Percentiles rank a stretch among this genome's conserved stretches.
Evolutionary conservation across 2,797 vertebrate species (phyloP).

Genomic region (Heteromormyrus szaboi): DNA sequence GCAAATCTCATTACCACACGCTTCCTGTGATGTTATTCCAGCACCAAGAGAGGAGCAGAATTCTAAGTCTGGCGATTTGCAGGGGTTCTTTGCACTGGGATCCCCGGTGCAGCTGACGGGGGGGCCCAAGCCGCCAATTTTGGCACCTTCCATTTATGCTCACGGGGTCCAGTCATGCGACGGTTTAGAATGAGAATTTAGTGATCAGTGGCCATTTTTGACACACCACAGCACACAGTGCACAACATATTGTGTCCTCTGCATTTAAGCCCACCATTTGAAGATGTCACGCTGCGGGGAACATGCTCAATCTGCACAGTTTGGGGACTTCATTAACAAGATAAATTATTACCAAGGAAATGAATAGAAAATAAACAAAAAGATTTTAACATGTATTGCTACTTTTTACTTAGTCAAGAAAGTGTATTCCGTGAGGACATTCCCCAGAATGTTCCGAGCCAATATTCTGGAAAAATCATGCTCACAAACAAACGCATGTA

Average conservation of each 20-base stretch:
- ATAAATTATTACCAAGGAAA: background rate
- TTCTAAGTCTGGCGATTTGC: background rate
- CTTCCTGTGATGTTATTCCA: slow-evolving; percentile 17
- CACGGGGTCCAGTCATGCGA: background rate
- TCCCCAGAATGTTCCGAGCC: background rate
- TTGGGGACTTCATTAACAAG: background rate
- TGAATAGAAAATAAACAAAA: background rate
- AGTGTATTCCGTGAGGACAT: background rate
- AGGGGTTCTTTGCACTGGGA: background rate
- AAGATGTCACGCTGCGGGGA: background rate
- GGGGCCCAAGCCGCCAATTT: too few species aligned
- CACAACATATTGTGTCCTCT: background rate
- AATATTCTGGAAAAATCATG: background rate
- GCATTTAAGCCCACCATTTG: background rate
- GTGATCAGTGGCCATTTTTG: background rate
- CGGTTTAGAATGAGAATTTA: background rate
- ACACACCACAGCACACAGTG: background rate
- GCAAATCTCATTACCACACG: slow-evolving; percentile 10
- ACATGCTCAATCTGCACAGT: background rate
- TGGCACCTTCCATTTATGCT: background rate
- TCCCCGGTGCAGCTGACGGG: background rate
- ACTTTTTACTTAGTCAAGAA: background rate
- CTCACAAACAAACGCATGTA: background rate
- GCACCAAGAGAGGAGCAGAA: background rate
- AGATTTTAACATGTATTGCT: background rate